phyloP scores from a whole-genome alignment of 2,797 vertebrate genomes.

The Netta rufina region DNA sequence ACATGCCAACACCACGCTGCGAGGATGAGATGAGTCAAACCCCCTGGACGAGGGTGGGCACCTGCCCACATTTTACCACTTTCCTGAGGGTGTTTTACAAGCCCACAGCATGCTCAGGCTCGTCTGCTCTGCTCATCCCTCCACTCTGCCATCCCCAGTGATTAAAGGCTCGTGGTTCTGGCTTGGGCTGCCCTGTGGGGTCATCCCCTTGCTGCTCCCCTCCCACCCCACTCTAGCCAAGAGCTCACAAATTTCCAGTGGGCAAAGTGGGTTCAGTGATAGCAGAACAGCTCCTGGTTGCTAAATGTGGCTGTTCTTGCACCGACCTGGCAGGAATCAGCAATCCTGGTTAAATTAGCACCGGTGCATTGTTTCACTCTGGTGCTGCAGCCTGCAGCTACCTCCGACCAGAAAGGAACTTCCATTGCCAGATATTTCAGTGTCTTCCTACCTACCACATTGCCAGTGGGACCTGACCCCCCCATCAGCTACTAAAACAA shows the following conservation, averaged over 20 bases:
- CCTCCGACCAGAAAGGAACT: neutral
- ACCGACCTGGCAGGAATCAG: neutral
- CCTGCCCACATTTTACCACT: accelerated
- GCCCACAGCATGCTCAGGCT: accelerated
- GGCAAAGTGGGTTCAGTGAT: no score
- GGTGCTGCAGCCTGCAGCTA: neutral
- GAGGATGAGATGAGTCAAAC: neutral
- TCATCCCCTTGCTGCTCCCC: neutral
- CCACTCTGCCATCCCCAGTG: accelerated
- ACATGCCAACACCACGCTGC: accelerated
- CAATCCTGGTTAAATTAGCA: neutral
- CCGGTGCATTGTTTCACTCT: accelerated
- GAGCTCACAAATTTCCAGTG: neutral
- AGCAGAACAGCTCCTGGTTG: neutral
- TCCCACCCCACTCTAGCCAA: neutral
- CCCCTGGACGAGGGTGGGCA: accelerated
- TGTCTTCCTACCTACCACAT: neutral
- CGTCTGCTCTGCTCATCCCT: neutral
- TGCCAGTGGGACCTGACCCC: neutral
- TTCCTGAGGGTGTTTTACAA: neutral
- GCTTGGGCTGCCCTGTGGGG: accelerated
- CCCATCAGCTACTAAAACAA: neutral
- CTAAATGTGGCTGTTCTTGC: neutral
- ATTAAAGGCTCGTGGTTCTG: accelerated
- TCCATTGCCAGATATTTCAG: neutral